phyloP scores from a whole-genome alignment of 2,113 vertebrate genomes.

The Pandion haliaetus region DNA sequence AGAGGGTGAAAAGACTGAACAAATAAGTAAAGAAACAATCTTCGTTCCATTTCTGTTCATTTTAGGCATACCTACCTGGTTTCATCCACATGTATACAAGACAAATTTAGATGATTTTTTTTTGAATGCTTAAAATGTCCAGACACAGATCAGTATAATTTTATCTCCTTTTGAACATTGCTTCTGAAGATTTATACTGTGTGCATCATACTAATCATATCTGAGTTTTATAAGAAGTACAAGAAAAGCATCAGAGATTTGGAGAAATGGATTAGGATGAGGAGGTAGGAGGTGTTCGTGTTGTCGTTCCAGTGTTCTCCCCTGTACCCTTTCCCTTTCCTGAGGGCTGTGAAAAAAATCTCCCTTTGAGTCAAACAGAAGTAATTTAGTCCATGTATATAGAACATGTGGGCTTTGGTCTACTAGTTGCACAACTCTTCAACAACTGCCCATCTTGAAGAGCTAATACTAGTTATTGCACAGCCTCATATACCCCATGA shows the following conservation, averaged over 20 bases:
- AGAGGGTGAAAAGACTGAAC: background rate
- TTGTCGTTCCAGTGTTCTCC: background rate
- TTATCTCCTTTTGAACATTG: background rate
- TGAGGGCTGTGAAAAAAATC: background rate
- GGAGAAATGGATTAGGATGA: background rate
- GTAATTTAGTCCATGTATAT: background rate
- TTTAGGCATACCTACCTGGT: background rate
- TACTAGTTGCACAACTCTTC: fast-evolving
- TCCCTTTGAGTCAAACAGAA: background rate
- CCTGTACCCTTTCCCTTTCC: background rate
- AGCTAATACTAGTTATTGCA: background rate
- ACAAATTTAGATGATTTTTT: background rate
- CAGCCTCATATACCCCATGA: background rate
- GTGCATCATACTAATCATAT: fast-evolving
- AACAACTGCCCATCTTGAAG: background rate
- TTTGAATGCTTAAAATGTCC: background rate
- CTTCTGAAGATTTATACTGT: background rate
- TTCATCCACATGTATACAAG: background rate
- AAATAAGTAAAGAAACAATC: background rate
- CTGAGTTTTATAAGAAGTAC: background rate
- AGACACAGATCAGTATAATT: background rate
- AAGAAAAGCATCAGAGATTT: background rate
- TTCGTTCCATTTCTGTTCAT: background rate
- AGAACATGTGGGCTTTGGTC: background rate
- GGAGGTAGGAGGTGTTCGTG: fast-evolving